A percentile compares a stretch with the other conserved stretches of the same genome.
phyloP scores from a whole-genome alignment of 2,888 invertebrate genomes.

The Hirtodrosophila histrioides region DNA sequence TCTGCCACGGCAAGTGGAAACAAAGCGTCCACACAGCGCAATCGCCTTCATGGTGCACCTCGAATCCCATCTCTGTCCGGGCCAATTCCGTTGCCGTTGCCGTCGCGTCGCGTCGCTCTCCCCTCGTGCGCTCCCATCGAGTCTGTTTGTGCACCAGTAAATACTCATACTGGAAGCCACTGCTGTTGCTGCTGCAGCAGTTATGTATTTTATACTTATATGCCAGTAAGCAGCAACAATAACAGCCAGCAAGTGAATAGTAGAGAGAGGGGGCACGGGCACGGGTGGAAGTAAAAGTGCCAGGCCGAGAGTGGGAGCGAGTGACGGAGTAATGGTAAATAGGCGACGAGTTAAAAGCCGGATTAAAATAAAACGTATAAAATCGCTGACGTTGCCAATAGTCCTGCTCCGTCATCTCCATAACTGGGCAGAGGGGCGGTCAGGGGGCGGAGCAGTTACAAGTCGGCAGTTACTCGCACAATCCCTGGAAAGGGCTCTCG shows the following conservation, averaged over 20 bases:
- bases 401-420: constrained; percentile 1
- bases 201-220: constrained; percentile 6
- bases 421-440: too few species aligned
- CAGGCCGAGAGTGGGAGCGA: not conserved
- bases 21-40: constrained; percentile 28
- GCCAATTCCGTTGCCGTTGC: constrained; percentile 17
- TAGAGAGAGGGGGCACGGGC: not conserved
- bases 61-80: constrained; percentile 17
- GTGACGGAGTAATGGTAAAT: not conserved
- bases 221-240: not conserved
- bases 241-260: too few species aligned
- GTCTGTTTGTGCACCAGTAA: constrained; percentile 24
- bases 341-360: constrained; percentile 10
- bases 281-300: too few species aligned
- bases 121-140: constrained; percentile 1
- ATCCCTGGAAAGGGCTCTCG: too few species aligned
- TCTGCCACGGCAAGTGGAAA: constrained; percentile 14
- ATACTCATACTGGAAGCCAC: constrained; percentile 9
- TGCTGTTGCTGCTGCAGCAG: constrained; percentile 1
- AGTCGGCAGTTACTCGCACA: too few species aligned
- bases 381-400: constrained; percentile 41
- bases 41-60: constrained; percentile 18
- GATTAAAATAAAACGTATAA: constrained; percentile 23
- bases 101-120: too few species aligned
- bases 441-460: too few species aligned